These are phyloP conservation scores for Macquaria ambigua DNA, from an alignment of 2,113 vertebrate genomes.

Conservation along the genomic window DNA sequence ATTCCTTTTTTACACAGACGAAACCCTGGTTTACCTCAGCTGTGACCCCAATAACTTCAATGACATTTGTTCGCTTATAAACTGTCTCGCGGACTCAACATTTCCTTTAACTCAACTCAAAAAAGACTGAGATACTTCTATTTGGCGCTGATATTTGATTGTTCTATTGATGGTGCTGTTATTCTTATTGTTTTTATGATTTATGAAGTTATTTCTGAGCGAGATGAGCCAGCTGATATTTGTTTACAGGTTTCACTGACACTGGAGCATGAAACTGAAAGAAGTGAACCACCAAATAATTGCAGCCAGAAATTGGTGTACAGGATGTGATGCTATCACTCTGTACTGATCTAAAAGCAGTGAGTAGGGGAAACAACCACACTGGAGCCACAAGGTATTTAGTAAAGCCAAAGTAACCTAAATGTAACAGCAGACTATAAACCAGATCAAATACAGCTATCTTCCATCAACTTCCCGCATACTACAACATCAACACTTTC, in stretches of 20 bases:
- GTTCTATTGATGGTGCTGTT: too few relatives aligned
- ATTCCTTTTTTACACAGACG: too few relatives aligned
- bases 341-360: too few relatives aligned
- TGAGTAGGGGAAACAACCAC: neutral
- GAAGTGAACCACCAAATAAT: neutral
- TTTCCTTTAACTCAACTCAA: too few relatives aligned
- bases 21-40: too few relatives aligned
- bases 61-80: too few relatives aligned
- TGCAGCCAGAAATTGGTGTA: neutral
- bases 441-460: neutral
- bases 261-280: neutral
- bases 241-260: neutral
- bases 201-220: neutral
- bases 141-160: too few relatives aligned
- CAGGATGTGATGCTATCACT: neutral
- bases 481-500: neutral
- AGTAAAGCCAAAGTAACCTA: neutral
- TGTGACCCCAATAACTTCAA: too few relatives aligned
- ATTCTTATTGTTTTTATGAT: too few relatives aligned
- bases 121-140: too few relatives aligned
- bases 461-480: neutral
- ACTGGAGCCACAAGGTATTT: neutral
- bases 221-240: neutral
- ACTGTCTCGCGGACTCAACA: too few relatives aligned
- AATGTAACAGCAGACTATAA: neutral